Evolutionary conservation across 2,888 invertebrate species (phyloP).

Genomic region (Euplagia quadripunctaria): DNA sequence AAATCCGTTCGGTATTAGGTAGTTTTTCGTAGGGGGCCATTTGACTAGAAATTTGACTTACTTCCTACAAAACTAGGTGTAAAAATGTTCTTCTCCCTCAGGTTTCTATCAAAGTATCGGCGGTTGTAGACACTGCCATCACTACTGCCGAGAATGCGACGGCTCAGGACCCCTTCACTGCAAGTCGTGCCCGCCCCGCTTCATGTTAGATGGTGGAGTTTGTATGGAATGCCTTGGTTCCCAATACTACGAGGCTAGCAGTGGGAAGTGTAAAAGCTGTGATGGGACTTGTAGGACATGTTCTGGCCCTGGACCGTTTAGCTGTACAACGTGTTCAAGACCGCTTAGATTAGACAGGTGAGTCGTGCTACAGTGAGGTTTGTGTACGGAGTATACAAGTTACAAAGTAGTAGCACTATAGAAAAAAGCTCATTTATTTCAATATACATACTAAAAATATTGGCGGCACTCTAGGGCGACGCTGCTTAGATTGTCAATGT

Average conservation of each 20-base stretch:
- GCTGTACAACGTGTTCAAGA: constrained; percentile 89
- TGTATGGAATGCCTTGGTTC: constrained; percentile 92
- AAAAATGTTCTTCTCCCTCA: constrained; percentile 35
- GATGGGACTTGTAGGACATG: constrained; percentile 89
- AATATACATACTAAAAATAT: no score
- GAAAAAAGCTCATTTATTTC: no score
- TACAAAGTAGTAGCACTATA: no score
- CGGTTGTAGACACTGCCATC: constrained; percentile 96
- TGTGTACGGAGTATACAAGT: no score
- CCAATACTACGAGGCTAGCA: constrained; percentile 91
- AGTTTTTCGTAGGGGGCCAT: no score
- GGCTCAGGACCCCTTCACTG: constrained; percentile 92
- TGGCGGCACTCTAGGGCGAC: no score
- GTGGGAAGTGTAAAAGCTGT: constrained; percentile 90
- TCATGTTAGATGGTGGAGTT: constrained; percentile 91
- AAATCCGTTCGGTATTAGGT: no score
- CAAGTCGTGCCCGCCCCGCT: constrained; percentile 91
- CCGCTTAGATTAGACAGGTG: constrained; percentile 89
- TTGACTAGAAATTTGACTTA: no score
- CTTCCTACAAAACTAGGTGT: no score
- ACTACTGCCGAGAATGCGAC: constrained; percentile 95
- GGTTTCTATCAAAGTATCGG: constrained; percentile 93
- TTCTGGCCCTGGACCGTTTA: constrained; percentile 90
- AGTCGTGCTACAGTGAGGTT: constrained; percentile 31
- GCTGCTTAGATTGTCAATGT: no score